Evolutionary conservation across 2,797 vertebrate species (phyloP), one percentile per base, ranked within the genome.

Genomic region (Eremophila alpestris): DNA sequence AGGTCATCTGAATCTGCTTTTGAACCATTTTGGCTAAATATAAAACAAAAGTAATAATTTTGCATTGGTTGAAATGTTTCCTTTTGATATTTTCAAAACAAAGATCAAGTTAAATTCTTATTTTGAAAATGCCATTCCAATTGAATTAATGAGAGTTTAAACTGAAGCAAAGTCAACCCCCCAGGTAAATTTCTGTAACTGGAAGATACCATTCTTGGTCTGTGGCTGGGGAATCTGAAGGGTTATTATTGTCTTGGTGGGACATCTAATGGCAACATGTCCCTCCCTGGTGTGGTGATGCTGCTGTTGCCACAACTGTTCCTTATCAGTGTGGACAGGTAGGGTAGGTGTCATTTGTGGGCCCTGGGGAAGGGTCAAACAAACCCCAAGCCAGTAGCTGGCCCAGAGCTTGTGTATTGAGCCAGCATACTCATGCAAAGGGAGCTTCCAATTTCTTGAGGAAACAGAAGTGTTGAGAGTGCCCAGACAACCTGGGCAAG

Each of bases 1-100:
- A 75, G 29, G 36, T 11, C 46, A 58, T 91, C 34, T 71, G 64
- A 91, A 81, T 86, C 69, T 73, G 7, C 62, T 75, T 65, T 46
- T 59, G 64, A 77, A 64, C 75, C 40, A 54, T 83, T 83, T 59
- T 65, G 40, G 59, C 19, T 59, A 41, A 46, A 36, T 73, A 29
- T n/a, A 54, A 78, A 90, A 26, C 54, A 59, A 59, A 88, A 85
- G 38, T 41, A 54, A 41, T 58, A 55, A 52, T 34, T 94, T 51
- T 68, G 22, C 43, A 45, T 87, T 24, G 16, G 40, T 77, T 83
- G 36, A 91, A 94, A 78, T 32, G n/a, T 81, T 75, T 71, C 16
- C 20, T 81, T 91, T 83, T 23, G 40, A 34, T 34, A 38, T 91
- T 91, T 91, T 91, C 26, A 55, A 78, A 88, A 75, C 22, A 92